Evolutionary conservation across 2,888 invertebrate species (phyloP), one percentile per base, ranked within the genome.

Genomic region (Scaptomyza reducta): DNA sequence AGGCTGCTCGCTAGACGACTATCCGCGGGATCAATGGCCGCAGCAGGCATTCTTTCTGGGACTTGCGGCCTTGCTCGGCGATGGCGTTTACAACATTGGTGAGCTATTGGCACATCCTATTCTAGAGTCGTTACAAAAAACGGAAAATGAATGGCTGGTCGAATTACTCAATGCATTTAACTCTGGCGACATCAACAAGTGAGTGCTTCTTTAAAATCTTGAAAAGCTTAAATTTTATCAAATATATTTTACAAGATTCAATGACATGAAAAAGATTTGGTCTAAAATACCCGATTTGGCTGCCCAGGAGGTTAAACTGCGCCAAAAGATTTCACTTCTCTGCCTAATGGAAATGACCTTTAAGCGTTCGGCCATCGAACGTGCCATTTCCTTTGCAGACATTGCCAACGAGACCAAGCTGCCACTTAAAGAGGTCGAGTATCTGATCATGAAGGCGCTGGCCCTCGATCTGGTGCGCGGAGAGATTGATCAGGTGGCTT

Each of bases 311-410:
- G 91, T 95, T 0, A 95, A 95, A 87, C 92, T 99, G 75, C 93
- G 97, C 18, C 96, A 97, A 91, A 99, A 99, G 93, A 98, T 99
- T 68, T 97, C 97, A 0, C 93, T 99, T 18, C 93, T 99, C 14
- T 98, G 99, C 90, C 93, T 99, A 0, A 99, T 99, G 98, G 92
- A 97, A 95, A 98, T 99, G 97, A 98, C 99, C 0, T 98, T 99
- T 90, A 97, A 97, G 90, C 95, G 98, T 53, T 96, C 98, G 0
- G 96, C 98, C 0, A 97, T 97, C 51, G 95, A 97, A 79, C 93
- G 96, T 60, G 96, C 96, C 88, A 93, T 99, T 60, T 94, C 97
- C 0, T 99, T 99, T 92, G 93, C 94, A 0, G 98, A 99, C 91
- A 98, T 99, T 57, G 95, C 98, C 0, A 93, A 93, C 31, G 97